Evolutionary conservation across 2,888 invertebrate species (phyloP).

Genomic region (Cynaeus angustus): DNA sequence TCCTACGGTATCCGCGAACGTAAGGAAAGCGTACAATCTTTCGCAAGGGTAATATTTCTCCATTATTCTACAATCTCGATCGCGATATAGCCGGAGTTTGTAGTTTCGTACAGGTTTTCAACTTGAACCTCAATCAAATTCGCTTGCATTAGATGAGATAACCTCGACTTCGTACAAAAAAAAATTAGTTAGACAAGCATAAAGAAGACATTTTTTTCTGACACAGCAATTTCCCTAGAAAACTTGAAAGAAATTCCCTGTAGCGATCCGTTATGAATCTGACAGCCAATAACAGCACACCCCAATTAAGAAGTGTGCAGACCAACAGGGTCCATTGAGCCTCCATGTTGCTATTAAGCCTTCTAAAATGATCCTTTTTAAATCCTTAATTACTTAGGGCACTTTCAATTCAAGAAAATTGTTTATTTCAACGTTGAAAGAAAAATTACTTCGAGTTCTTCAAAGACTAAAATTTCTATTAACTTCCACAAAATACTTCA

Average conservation of each 20-base stretch:
- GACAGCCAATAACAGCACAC: conserved; percentile 32
- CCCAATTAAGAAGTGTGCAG: conserved; percentile 25
- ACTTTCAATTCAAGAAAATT: conserved; percentile 13
- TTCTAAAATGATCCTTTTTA: conserved; percentile 24
- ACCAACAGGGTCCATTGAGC: conserved; percentile 9
- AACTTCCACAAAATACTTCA: conserved; percentile 4
- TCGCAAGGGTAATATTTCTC: too few relatives aligned
- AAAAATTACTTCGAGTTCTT: too few relatives aligned
- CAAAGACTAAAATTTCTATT: background rate
- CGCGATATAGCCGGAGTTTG: too few relatives aligned
- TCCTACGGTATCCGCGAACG: too few relatives aligned
- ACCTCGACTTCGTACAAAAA: too few relatives aligned
- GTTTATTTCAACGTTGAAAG: conserved; percentile 14
- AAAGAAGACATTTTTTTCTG: too few relatives aligned
- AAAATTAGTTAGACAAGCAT: too few relatives aligned
- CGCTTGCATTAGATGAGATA: too few relatives aligned
- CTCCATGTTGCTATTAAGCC: conserved; percentile 16
- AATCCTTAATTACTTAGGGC: conserved; percentile 18
- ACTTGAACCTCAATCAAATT: too few relatives aligned
- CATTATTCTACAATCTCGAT: too few relatives aligned
- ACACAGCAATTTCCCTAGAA: conserved; percentile 4
- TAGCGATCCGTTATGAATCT: conserved; percentile 35
- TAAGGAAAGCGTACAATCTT: too few relatives aligned
- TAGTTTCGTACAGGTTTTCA: too few relatives aligned
- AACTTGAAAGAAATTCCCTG: background rate